Evolutionary conservation across 2,888 invertebrate species (phyloP).

Genomic region (Phengaris alcon): DNA sequence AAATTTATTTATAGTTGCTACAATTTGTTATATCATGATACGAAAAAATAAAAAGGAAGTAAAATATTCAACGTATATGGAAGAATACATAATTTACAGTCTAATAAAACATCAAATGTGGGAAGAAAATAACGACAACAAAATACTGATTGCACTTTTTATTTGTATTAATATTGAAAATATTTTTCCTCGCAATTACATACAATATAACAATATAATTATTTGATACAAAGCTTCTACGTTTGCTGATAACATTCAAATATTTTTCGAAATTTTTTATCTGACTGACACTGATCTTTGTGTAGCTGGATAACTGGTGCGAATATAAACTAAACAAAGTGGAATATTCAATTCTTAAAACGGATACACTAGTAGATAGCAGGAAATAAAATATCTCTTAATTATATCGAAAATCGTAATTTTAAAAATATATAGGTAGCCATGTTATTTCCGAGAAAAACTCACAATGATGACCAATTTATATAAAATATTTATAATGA

Average conservation of each 20-base stretch:
- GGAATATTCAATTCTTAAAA: no score
- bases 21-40: neutral
- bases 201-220: neutral
- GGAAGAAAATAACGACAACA: neutral
- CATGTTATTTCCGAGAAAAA: no score
- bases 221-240: neutral
- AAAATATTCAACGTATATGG: neutral
- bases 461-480: no score
- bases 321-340: no score
- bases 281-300: neutral
- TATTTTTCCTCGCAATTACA: neutral
- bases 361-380: no score
- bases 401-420: no score
- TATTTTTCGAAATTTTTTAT: neutral
- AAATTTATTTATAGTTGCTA: neutral
- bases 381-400: no score
- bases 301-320: neutral
- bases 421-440: no score
- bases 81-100: neutral
- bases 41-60: neutral
- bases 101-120: neutral
- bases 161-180: neutral
- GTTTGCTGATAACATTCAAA: conserved; percentile 2
- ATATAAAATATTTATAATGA: no score
- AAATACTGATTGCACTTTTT: no score